Percentiles rank a stretch among this genome's conserved stretches.
These are phyloP conservation scores for Tolypeutes matacus DNA, from an alignment of 2,797 vertebrate species.

Conservation along the genomic window DNA sequence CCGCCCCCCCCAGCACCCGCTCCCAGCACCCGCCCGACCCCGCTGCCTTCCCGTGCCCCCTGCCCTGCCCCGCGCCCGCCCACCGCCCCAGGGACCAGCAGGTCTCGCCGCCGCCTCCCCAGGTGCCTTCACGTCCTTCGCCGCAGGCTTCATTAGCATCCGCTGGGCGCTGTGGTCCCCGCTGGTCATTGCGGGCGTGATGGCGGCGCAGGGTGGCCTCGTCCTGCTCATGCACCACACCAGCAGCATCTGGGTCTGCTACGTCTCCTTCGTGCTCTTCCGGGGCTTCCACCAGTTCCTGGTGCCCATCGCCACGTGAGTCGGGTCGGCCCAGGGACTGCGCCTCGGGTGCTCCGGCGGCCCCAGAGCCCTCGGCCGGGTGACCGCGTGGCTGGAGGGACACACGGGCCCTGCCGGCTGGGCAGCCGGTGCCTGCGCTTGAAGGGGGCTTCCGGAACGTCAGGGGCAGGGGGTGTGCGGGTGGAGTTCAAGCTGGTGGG, in stretches of 20 bases:
- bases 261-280: conserved; percentile 92
- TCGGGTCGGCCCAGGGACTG: conserved; percentile 45
- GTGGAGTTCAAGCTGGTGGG: no score
- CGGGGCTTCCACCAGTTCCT: conserved; percentile 96
- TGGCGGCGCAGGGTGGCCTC: conserved; percentile 91
- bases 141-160: conserved; percentile 92
- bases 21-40: neutral
- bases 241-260: conserved; percentile 94
- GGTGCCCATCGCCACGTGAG: conserved; percentile 97
- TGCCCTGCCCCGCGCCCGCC: conserved; percentile 90
- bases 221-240: conserved; percentile 93
- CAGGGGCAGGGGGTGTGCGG: no score
- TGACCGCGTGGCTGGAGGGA: neutral
- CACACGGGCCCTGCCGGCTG: no score
- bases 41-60: conserved; percentile 87
- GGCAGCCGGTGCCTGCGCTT: no score
- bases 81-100: rapidly evolving
- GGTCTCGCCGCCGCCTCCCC: neutral
- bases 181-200: conserved; percentile 92
- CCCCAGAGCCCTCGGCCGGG: neutral
- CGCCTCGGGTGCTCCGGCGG: neutral
- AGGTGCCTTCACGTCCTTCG: conserved; percentile 93
- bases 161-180: conserved; percentile 95
- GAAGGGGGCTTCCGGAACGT: no score
- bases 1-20: neutral